A percentile compares a stretch with the other conserved stretches of the same genome.
Conservation (phyloP, 2,797 vertebrate genomes). For the Holocentrus rufus region DNA sequence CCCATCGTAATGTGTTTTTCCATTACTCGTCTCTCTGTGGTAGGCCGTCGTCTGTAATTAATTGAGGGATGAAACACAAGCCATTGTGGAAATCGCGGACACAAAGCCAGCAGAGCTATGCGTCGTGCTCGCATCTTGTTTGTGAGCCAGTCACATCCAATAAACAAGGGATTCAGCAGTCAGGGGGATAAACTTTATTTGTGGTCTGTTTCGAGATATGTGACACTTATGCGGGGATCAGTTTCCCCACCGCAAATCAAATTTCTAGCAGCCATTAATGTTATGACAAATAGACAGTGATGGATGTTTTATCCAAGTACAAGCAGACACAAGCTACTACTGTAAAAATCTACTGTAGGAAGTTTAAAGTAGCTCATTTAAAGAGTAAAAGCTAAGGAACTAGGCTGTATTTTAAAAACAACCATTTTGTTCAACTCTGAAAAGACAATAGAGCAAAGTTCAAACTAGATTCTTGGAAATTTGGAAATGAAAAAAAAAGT, state of each 20-base stretch:
- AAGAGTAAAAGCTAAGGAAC: no score
- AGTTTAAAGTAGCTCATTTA: no score
- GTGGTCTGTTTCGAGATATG: not conserved
- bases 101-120: constrained; percentile 22
- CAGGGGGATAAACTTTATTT: constrained; percentile 17
- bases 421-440: no score
- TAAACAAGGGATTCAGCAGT: constrained; percentile 3
- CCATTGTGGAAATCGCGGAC: constrained; percentile 44
- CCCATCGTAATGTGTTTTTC: constrained; percentile 66
- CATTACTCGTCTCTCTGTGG: constrained; percentile 64
- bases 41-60: constrained; percentile 51
- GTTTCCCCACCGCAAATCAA: not conserved
- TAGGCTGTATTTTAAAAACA: no score
- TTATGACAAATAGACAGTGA: not conserved
- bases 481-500: no score
- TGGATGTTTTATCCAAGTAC: no score
- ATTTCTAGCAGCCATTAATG: not conserved
- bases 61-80: constrained; percentile 58
- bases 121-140: constrained; percentile 31
- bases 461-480: no score
- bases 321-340: no score
- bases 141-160: constrained; percentile 19
- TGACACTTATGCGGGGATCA: not conserved
- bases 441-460: no score
- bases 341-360: no score